Evolutionary conservation across 2,113 vertebrate genomes (phyloP).

Genomic region (Lamprologus ornatipinnis): DNA sequence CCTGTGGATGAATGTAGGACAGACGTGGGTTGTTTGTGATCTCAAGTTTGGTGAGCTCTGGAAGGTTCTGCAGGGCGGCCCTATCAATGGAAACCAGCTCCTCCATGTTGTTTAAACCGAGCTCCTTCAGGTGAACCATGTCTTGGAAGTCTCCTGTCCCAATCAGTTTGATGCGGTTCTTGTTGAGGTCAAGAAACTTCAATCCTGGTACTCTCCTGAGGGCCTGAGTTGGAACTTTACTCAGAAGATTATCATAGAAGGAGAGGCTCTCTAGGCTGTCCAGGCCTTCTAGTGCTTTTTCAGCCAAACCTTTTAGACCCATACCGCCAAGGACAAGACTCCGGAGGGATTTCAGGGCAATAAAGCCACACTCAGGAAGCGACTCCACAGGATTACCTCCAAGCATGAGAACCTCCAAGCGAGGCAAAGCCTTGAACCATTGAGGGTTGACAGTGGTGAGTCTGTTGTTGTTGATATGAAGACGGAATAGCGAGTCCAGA

Average conservation of each 20-base stretch:
- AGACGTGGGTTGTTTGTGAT: slow-evolving; percentile 94
- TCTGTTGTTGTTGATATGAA: slow-evolving; percentile 91
- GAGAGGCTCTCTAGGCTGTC: slow-evolving; percentile 85
- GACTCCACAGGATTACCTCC: slow-evolving; percentile 85
- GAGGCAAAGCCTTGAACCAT: slow-evolving; percentile 84
- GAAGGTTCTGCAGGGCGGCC: slow-evolving; percentile 84
- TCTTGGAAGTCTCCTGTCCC: slow-evolving; percentile 82
- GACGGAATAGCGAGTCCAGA: slow-evolving; percentile 76
- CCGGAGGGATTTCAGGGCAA: slow-evolving; percentile 76
- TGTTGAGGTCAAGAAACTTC: slow-evolving; percentile 91
- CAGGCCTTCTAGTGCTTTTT: slow-evolving; percentile 82
- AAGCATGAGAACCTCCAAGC: slow-evolving; percentile 88
- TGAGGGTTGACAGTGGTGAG: slow-evolving; percentile 75
- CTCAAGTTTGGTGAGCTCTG: slow-evolving; percentile 93
- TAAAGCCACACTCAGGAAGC: slow-evolving; percentile 82
- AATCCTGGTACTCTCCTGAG: slow-evolving; percentile 81
- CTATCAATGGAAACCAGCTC: slow-evolving; percentile 88
- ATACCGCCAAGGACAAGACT: slow-evolving; percentile 90
- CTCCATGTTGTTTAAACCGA: slow-evolving; percentile 92
- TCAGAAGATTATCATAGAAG: slow-evolving; percentile 85
- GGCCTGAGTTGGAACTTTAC: slow-evolving; percentile 76
- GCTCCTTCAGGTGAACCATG: slow-evolving; percentile 89
- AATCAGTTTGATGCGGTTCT: slow-evolving; percentile 83
- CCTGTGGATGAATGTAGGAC: slow-evolving; percentile 90
- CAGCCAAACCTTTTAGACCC: slow-evolving; percentile 79